Conservation (phyloP, 2,888 invertebrate genomes). For the Callinectes sapidus region DNA sequence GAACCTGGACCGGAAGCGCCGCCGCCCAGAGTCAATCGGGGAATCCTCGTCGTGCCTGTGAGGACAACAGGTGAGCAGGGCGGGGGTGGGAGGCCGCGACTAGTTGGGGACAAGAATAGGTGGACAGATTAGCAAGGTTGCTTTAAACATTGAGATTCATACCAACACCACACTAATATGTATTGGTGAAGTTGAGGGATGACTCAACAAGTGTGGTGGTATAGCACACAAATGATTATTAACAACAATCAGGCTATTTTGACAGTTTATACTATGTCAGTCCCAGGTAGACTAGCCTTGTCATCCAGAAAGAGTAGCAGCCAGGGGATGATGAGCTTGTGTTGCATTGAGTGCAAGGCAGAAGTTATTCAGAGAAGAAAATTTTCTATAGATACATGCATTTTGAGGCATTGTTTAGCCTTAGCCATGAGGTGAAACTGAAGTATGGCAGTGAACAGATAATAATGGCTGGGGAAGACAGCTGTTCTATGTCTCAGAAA, state of each 20-base stretch:
- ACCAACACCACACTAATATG: neutral
- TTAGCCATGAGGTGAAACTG: no score
- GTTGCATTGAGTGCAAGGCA: neutral
- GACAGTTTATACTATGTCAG: neutral
- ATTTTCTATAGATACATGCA: no score
- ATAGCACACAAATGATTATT: neutral
- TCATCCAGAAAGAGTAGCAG: neutral
- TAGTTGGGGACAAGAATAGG: conserved; percentile 60
- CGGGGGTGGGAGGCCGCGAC: conserved; percentile 57
- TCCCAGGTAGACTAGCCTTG: neutral
- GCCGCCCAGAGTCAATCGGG: conserved; percentile 80
- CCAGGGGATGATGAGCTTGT: neutral
- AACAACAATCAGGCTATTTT: neutral
- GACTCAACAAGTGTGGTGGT: neutral
- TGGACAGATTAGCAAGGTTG: conserved; percentile 36
- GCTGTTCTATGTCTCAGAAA: no score
- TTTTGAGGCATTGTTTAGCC: no score
- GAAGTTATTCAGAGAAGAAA: no score
- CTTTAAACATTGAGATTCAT: neutral
- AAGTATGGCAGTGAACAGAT: no score
- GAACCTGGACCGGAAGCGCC: conserved; percentile 84
- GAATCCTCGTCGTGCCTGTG: conserved; percentile 80
- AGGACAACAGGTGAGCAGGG: conserved; percentile 64
- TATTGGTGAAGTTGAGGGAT: neutral
- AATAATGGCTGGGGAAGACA: no score